Evolutionary conservation across 2,888 invertebrate species (phyloP).

Genomic region (Erebia palarica): DNA sequence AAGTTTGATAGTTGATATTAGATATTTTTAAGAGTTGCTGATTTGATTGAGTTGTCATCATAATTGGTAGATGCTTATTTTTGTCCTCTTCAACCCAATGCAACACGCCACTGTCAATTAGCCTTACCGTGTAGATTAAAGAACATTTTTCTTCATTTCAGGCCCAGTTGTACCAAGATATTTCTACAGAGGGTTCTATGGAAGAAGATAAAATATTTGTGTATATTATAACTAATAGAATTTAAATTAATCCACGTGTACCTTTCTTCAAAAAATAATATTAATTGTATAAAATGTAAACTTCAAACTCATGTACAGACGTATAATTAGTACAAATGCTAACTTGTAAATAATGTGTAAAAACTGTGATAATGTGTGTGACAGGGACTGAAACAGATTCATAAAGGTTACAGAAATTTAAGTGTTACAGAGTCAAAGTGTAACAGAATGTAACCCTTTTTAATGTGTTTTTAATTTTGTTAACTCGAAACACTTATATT

Average conservation of each 20-base stretch:
- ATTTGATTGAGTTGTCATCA: too few relatives aligned
- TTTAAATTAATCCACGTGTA: slow-evolving; percentile 36
- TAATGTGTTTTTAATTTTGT: too few relatives aligned
- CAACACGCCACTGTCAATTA: neutral
- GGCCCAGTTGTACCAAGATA: slow-evolving; percentile 53
- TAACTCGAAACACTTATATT: too few relatives aligned
- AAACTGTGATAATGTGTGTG: slow-evolving; percentile 46
- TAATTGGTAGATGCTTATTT: too few relatives aligned
- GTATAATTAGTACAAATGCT: slow-evolving; percentile 35
- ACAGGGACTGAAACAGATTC: too few relatives aligned
- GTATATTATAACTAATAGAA: slow-evolving; percentile 19
- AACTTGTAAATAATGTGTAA: slow-evolving; percentile 44
- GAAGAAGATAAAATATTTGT: slow-evolving; percentile 48
- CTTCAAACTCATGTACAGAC: slow-evolving; percentile 32
- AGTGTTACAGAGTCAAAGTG: too few relatives aligned
- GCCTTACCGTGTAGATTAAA: slow-evolving; percentile 12
- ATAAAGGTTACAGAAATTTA: too few relatives aligned
- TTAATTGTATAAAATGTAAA: slow-evolving; percentile 24
- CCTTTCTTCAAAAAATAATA: slow-evolving; percentile 35
- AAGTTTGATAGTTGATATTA: too few relatives aligned
- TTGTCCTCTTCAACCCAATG: neutral
- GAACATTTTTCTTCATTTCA: slow-evolving; percentile 46
- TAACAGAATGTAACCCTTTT: too few relatives aligned
- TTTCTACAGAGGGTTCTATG: slow-evolving; percentile 55
- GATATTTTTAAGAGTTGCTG: too few relatives aligned